phyloP scores from a whole-genome alignment of 2,888 invertebrate species.

The Drosophila siamana region DNA sequence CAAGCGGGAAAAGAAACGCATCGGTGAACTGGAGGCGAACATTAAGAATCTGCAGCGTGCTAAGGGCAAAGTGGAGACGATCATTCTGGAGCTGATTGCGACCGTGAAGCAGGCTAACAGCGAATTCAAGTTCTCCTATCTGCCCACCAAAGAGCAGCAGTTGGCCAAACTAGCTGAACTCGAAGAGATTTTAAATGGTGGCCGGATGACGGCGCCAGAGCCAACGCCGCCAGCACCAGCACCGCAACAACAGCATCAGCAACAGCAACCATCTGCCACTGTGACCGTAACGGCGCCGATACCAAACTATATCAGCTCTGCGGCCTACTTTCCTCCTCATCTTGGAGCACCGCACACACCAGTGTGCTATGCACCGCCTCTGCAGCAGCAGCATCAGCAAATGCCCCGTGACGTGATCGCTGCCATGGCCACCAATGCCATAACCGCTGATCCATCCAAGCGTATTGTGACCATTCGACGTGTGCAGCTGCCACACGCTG shows the following conservation, averaged over 20 bases:
- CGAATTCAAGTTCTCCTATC: slow-evolving; percentile 84
- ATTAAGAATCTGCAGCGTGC: slow-evolving; percentile 84
- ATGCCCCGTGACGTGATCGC: slow-evolving; percentile 80
- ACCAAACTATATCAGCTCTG: slow-evolving; percentile 52
- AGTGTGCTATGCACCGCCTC: slow-evolving; percentile 83
- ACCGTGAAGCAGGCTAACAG: slow-evolving; percentile 83
- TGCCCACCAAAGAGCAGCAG: slow-evolving; percentile 85
- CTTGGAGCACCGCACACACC: slow-evolving; percentile 62
- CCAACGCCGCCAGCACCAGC: slow-evolving; percentile 4
- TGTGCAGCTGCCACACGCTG: slow-evolving; percentile 88
- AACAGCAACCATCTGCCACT: slow-evolving; percentile 25
- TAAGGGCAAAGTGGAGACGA: slow-evolving; percentile 84
- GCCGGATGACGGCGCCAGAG: slow-evolving; percentile 16
- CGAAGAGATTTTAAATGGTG: slow-evolving; percentile 54
- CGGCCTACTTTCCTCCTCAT: slow-evolving; percentile 61
- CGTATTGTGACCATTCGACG: slow-evolving; percentile 90
- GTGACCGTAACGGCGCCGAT: slow-evolving; percentile 26
- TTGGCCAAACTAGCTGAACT: slow-evolving; percentile 78
- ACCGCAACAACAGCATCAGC: neutral
- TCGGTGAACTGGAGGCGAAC: slow-evolving; percentile 82
- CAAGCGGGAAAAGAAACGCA: slow-evolving; percentile 84
- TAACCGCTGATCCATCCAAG: slow-evolving; percentile 84
- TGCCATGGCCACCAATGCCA: slow-evolving; percentile 78
- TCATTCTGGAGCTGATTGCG: slow-evolving; percentile 84
- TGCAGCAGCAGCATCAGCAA: slow-evolving; percentile 60